Evolutionary conservation across 1,140 invertebrate genomes (phyloP).

Genomic region (Diuraphis noxia): DNA sequence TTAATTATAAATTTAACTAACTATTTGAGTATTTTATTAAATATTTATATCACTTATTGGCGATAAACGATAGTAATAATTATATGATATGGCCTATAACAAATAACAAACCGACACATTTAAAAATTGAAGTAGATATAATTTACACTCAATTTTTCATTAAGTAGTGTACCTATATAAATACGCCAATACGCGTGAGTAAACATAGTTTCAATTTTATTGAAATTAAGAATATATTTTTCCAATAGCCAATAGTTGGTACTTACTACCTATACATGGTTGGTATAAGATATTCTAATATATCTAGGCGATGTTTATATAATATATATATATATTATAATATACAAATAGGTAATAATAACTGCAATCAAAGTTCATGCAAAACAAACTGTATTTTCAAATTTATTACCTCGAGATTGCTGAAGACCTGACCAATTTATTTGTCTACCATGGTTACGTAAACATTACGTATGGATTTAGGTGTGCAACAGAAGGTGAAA

Average conservation of each 20-base stretch:
- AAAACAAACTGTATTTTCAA: slow-evolving; percentile 4
- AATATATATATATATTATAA: neutral
- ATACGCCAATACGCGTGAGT: neutral
- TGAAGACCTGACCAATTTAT: slow-evolving; percentile 5
- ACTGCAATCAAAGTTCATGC: neutral
- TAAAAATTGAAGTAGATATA: neutral
- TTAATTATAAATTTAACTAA: neutral
- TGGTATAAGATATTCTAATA: no score
- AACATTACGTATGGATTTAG: slow-evolving; percentile 23
- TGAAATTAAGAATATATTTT: neutral
- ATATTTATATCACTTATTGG: neutral
- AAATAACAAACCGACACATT: neutral
- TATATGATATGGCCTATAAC: neutral
- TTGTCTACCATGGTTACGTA: slow-evolving; percentile 46
- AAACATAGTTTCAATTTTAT: neutral
- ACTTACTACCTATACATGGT: neutral
- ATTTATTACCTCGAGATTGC: slow-evolving; percentile 30
- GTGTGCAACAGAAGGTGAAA: neutral
- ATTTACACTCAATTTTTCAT: neutral
- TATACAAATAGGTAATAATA: neutral
- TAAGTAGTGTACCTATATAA: neutral
- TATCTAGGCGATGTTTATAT: neutral
- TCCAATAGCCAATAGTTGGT: neutral
- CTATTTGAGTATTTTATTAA: neutral
- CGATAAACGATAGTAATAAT: neutral